Base-by-base conservation (phyloP, 2,113 vertebrate species). In the Myotis brandtii region DNA sequence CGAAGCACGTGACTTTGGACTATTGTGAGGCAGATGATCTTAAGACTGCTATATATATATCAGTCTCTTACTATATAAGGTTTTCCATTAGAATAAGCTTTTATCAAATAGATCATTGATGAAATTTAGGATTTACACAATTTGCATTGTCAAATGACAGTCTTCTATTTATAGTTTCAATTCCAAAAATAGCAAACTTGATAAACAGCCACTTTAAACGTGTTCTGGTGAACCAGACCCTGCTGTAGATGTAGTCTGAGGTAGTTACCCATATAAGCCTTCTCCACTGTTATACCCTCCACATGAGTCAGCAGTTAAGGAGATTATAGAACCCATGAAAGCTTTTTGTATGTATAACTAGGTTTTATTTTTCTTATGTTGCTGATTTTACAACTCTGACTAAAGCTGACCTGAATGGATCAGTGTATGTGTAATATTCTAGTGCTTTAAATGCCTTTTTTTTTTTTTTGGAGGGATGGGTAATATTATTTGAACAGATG, bases 81-180 rank as follows among this genome's bases (percentile, higher is more conserved):
- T 98, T 98, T 98, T 97, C 96, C 97, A 97, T 95, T 98, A 98
- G 98, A 98, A 98, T 98, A 98, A 98, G 98, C 98, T 98, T 98
- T 98, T 98, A 96, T 98, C 97, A 86, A 86, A 89, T 97, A 98
- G 97, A 98, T 97, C 89, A 96, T 97, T 96, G 98, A 98, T 98
- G 97, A 97, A 37, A 90, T 98, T 98, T 98, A 98, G 98, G 96
- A 98, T 98, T 98, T 97, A 98, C 66, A 85, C 98, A 96, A 94
- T 95, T 97, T 98, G 97, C 97, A 95, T 92, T 92, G 96, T 98
- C 98, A 96, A 92, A 93, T 94, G 84, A 96, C 95, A 92, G 98
- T 97, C 97, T 97, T 97, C 54, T 92, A 40, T 89, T 95, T 77
- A 83, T 94, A 95, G 97, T 97, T 97, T 93, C n/a, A 92, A 96